These are phyloP conservation scores for Alouatta palliata DNA, from an alignment of 2,113 vertebrate species.

Conservation along the genomic window DNA sequence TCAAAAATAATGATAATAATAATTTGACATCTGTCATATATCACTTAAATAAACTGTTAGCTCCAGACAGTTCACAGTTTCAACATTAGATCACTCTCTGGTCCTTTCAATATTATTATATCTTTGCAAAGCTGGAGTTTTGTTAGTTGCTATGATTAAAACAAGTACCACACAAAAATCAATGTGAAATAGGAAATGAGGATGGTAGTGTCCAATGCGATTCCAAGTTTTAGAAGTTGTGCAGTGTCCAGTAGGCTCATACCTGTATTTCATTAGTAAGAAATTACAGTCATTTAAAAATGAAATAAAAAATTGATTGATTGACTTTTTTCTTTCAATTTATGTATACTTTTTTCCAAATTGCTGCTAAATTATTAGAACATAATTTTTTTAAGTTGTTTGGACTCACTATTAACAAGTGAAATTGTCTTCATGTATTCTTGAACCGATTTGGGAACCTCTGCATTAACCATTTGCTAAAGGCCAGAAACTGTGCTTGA, in stretches of 20 bases:
- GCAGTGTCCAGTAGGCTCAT: neutral
- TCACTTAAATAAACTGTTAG: neutral
- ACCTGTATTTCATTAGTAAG: neutral
- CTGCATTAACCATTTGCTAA: neutral
- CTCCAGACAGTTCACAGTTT: constrained; percentile 1
- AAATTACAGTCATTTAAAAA: constrained; percentile 27
- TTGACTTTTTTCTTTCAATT: constrained; percentile 6
- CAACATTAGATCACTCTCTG: neutral
- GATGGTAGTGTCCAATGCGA: neutral
- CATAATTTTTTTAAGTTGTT: constrained; percentile 40
- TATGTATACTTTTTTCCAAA: neutral
- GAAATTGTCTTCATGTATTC: neutral
- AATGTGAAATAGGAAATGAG: neutral
- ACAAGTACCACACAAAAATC: neutral
- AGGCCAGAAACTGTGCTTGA: neutral
- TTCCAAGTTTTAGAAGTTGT: neutral
- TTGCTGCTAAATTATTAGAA: neutral
- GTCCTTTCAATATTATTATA: neutral
- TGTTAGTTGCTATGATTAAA: constrained; percentile 17
- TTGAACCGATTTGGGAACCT: constrained; percentile 15
- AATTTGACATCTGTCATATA: neutral
- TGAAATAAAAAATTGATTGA: constrained; percentile 10
- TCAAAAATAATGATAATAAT: no score
- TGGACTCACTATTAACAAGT: constrained; percentile 2
- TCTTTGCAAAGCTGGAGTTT: neutral